Percentiles rank a stretch among this genome's conserved stretches.
Conservation (phyloP, 92 coral and sea anemone species). For the Epizoanthus illoricatus region DNA sequence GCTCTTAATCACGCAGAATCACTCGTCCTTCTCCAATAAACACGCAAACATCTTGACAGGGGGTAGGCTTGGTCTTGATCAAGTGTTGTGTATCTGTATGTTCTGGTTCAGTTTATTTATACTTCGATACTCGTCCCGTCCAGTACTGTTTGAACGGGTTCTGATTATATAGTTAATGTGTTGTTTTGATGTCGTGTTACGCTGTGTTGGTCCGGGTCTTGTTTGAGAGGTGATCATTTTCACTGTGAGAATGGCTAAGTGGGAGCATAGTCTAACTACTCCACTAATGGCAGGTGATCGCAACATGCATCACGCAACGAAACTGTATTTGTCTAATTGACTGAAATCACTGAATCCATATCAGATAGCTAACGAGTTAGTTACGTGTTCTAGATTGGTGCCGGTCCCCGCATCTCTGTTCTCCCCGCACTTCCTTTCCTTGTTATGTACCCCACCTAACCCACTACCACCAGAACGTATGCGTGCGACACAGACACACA, state of each 20-base stretch:
- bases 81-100: background rate
- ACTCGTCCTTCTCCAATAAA: background rate
- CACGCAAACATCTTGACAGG: background rate
- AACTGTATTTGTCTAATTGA: slow-evolving; percentile 20
- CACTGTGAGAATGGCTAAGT: background rate
- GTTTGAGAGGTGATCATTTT: slow-evolving; percentile 27
- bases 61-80: background rate
- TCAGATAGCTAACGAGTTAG: slow-evolving; percentile 27
- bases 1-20: background rate
- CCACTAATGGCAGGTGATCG: slow-evolving; percentile 21
- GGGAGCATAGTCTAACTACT: slow-evolving; percentile 9
- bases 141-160: background rate
- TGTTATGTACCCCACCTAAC: too few relatives aligned
- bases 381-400: slow-evolving; percentile 6
- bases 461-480: too few relatives aligned
- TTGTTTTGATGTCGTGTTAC: slow-evolving; percentile 11
- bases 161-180: slow-evolving; percentile 23
- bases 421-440: too few relatives aligned
- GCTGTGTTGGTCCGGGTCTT: slow-evolving; percentile 19
- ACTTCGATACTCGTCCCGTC: background rate
- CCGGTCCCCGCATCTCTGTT: background rate
- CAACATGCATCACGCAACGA: slow-evolving; percentile 20
- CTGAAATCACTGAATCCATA: background rate
- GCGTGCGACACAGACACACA: too few relatives aligned
- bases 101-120: slow-evolving; percentile 9